phyloP scores from a whole-genome alignment of 2,888 invertebrate species.

The Hoplodrina ambigua region DNA sequence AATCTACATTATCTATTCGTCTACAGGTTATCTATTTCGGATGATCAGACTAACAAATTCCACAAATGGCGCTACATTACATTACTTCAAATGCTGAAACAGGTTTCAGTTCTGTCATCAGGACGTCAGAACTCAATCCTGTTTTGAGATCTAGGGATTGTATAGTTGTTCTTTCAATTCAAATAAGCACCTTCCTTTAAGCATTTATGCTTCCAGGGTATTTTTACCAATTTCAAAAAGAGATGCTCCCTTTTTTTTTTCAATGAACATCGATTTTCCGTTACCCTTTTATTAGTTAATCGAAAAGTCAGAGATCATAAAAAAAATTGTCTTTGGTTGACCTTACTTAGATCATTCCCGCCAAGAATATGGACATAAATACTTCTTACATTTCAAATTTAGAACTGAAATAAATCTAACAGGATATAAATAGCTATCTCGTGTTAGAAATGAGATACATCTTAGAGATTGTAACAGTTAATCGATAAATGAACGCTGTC shows the following conservation, averaged over 20 bases:
- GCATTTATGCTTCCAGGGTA: too few relatives aligned
- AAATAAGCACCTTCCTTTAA: slow-evolving; percentile 4
- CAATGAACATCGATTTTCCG: too few relatives aligned
- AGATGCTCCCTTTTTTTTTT: too few relatives aligned
- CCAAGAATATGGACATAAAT: neutral
- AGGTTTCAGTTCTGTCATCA: neutral
- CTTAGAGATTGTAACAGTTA: slow-evolving; percentile 52
- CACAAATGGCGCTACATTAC: slow-evolving; percentile 40
- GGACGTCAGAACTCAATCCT: slow-evolving; percentile 29
- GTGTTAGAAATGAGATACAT: slow-evolving; percentile 47
- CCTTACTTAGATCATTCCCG: neutral
- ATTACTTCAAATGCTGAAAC: slow-evolving; percentile 22
- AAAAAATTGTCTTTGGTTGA: too few relatives aligned
- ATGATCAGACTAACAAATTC: slow-evolving; percentile 47
- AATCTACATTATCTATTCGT: slow-evolving; percentile 40
- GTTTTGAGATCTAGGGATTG: slow-evolving; percentile 19
- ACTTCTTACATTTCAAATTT: slow-evolving; percentile 15
- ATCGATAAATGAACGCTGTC: slow-evolving; percentile 56
- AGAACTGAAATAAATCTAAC: slow-evolving; percentile 17
- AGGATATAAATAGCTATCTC: slow-evolving; percentile 44
- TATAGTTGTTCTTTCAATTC: slow-evolving; percentile 8
- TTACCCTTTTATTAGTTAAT: too few relatives aligned
- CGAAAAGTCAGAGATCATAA: too few relatives aligned
- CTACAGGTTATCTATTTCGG: slow-evolving; percentile 34
- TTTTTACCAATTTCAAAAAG: too few relatives aligned